These are phyloP conservation scores for Xanthostigma xanthostigma DNA, from an alignment of 2,888 invertebrate genomes.

Conservation along the genomic window DNA sequence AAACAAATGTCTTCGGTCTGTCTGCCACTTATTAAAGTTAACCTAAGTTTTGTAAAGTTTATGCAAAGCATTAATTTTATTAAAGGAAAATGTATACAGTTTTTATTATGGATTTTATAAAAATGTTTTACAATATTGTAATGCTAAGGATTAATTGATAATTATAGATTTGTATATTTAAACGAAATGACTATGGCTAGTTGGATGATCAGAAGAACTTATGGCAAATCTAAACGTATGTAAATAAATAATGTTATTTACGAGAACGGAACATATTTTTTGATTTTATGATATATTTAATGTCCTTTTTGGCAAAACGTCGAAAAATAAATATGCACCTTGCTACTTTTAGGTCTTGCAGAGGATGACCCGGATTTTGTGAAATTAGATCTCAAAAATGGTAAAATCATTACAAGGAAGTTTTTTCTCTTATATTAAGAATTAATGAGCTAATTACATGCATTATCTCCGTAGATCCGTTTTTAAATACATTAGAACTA, in stretches of 20 bases:
- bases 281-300: neutral
- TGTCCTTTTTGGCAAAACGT: constrained; percentile 6
- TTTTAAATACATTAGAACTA: constrained; percentile 48
- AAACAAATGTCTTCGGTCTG: no score
- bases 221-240: constrained; percentile 31
- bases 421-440: neutral
- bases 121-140: neutral
- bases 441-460: constrained; percentile 5
- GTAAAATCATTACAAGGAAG: constrained; percentile 19
- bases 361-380: constrained; percentile 18
- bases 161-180: constrained; percentile 3
- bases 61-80: no score
- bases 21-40: no score
- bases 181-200: constrained; percentile 34
- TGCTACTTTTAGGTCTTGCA: constrained; percentile 6
- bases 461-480: constrained; percentile 26
- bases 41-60: no score
- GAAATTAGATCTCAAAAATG: constrained; percentile 35
- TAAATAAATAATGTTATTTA: constrained; percentile 25
- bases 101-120: constrained; percentile 1
- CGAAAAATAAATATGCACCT: neutral
- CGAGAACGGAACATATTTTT: neutral
- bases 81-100: neutral
- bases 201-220: constrained; percentile 33
- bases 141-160: neutral